Percentiles rank a stretch among this genome's conserved stretches.
phyloP scores from a whole-genome alignment of 2,113 vertebrate genomes.

The Megaptera novaeangliae region DNA sequence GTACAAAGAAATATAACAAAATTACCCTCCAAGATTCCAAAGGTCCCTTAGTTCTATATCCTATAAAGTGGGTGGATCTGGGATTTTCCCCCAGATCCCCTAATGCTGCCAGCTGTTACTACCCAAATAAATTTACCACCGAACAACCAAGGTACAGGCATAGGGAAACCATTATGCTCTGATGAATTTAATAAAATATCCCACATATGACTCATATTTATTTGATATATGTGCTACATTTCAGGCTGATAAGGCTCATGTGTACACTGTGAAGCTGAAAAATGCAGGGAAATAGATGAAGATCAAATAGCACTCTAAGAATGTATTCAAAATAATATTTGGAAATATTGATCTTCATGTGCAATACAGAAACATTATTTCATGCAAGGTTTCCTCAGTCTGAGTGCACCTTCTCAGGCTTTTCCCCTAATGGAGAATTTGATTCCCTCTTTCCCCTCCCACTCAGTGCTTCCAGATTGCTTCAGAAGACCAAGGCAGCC shows the following conservation, averaged over 20 bases:
- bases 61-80: background rate
- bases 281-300: background rate
- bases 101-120: background rate
- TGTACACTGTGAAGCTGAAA: background rate
- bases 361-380: background rate
- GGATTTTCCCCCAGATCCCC: background rate
- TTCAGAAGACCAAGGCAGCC: slow-evolving; percentile 57
- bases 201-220: background rate
- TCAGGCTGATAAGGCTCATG: background rate
- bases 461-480: slow-evolving; percentile 52
- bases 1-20: background rate
- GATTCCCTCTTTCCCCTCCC: slow-evolving; percentile 46
- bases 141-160: background rate
- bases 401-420: slow-evolving; percentile 22
- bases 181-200: background rate
- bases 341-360: background rate
- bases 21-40: background rate
- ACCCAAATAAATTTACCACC: background rate
- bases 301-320: background rate
- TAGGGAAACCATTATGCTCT: background rate
- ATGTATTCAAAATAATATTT: slow-evolving; percentile 29
- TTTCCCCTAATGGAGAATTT: slow-evolving; percentile 19
- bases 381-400: background rate
- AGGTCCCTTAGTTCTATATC: background rate
- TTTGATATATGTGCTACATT: background rate